These are phyloP conservation scores for Malaclemys terrapin DNA, from an alignment of 2,113 vertebrate species.

Conservation along the genomic window DNA sequence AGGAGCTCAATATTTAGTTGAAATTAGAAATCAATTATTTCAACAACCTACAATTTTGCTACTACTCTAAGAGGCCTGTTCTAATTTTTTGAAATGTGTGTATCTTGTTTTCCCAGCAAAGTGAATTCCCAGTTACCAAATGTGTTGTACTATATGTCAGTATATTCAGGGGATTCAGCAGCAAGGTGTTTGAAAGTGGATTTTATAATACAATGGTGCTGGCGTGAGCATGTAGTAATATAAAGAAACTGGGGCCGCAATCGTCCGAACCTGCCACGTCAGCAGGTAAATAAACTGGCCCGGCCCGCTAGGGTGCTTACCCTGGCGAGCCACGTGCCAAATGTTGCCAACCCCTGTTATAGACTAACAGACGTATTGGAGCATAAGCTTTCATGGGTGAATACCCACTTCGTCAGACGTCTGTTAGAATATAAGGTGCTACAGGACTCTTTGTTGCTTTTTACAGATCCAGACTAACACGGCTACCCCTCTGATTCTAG, in stretches of 20 bases:
- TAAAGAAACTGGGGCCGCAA: background rate
- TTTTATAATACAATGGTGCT: background rate
- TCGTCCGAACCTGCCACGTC: too few relatives aligned
- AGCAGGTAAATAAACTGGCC: too few relatives aligned
- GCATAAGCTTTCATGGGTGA: too few relatives aligned
- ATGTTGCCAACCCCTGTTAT: too few relatives aligned
- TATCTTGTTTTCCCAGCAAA: conserved; percentile 37
- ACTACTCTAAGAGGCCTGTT: background rate
- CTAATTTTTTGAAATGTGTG: background rate
- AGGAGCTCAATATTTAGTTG: conserved; percentile 28
- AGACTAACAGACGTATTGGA: too few relatives aligned
- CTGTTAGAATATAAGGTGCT: too few relatives aligned
- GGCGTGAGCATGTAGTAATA: background rate
- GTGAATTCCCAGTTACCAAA: conserved; percentile 17
- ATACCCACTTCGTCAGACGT: too few relatives aligned
- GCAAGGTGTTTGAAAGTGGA: background rate
- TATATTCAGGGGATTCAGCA: conserved; percentile 6
- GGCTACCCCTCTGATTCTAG: background rate
- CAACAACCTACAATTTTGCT: conserved; percentile 36
- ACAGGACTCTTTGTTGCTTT: too few relatives aligned
- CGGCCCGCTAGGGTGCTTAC: too few relatives aligned
- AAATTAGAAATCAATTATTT: conserved; percentile 56
- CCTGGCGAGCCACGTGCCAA: too few relatives aligned
- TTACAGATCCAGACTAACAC: too few relatives aligned
- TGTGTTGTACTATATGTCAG: conserved; percentile 31